A percentile compares a stretch with the other conserved stretches of the same genome.
phyloP scores from a whole-genome alignment of 2,888 invertebrate genomes.

The Drosophila paramelanica region DNA sequence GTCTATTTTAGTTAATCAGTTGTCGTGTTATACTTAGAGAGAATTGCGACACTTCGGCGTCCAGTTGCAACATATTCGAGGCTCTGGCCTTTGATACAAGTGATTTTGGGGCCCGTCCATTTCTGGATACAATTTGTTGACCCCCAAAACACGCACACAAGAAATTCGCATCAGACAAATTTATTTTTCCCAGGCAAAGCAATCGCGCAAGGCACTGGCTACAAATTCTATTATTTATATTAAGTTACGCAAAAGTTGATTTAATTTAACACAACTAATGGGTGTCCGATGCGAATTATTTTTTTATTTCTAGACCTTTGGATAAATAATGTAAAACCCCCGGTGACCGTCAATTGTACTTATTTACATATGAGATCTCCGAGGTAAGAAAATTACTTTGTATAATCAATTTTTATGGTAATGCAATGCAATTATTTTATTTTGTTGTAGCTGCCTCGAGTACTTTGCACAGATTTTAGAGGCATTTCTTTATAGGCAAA shows the following conservation, averaged over 20 bases:
- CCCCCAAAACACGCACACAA: constrained; percentile 30
- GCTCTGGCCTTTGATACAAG: constrained; percentile 32
- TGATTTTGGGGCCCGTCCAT: constrained; percentile 16
- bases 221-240: background rate
- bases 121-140: constrained; percentile 27
- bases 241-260: constrained; percentile 1
- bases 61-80: constrained; percentile 41
- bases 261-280: background rate
- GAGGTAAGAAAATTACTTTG: constrained; percentile 30
- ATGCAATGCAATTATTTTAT: no score
- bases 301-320: background rate
- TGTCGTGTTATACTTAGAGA: constrained; percentile 38
- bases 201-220: background rate
- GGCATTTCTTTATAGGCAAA: no score
- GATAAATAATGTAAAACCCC: background rate
- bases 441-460: no score
- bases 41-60: constrained; percentile 50
- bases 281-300: background rate
- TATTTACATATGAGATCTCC: constrained; percentile 19
- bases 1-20: constrained; percentile 62
- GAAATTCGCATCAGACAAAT: constrained; percentile 20
- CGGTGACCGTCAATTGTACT: background rate
- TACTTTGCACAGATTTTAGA: no score
- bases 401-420: background rate
- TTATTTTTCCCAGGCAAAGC: constrained; percentile 1